Evolutionary conservation across 2,113 vertebrate genomes (phyloP), one percentile per base, ranked within the genome.

Genomic region (Lagopus muta): DNA sequence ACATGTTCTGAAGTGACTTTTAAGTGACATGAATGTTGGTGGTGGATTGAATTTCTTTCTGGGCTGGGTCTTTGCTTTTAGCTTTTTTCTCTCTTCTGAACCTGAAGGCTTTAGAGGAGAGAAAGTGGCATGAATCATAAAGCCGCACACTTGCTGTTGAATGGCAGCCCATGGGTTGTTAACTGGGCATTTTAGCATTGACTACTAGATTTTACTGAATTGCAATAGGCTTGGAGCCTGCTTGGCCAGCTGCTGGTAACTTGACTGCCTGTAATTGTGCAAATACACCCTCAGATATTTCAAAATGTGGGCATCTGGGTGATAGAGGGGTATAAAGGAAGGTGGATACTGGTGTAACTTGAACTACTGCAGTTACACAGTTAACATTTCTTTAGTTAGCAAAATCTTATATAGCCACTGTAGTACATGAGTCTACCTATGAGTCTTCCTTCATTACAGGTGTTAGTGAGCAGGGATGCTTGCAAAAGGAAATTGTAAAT

Each of bases 101-200:
- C 50, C 14, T 55, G 40, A 52, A 58, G 6, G 13, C 3, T 5
- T n/a, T 27, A 45, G 72, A 72, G 52, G 54, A 57, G 50, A 61
- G 61, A 48, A 13, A 24, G 42, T 34, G 61, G 17, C 32, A 28
- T 5, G 10, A 45, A 71, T 34, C 34, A 30, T 54, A 60, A 83
- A 57, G 62, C 38, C 43, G 17, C 40, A 14, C 48, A 24, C 22
- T 24, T 7, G 3, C 18, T 42, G 1, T 14, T 0, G 0, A 52
- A 2, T n/a, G 81, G 42, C 75, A 48, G 74, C 32, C 90, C 11
- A 2, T 10, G 32, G 34, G 24, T 52, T 71, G 32, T 72, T 87
- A 45, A 34, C 30, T 36, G 43, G 43, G 32, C 54, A 8, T 27
- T 72, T 86, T 1, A 72, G 19, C 43, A 78, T 82, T 69, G 52